Evolutionary conservation across 2,113 vertebrate genomes (phyloP).

Genomic region (Saguinus imperator): DNA sequence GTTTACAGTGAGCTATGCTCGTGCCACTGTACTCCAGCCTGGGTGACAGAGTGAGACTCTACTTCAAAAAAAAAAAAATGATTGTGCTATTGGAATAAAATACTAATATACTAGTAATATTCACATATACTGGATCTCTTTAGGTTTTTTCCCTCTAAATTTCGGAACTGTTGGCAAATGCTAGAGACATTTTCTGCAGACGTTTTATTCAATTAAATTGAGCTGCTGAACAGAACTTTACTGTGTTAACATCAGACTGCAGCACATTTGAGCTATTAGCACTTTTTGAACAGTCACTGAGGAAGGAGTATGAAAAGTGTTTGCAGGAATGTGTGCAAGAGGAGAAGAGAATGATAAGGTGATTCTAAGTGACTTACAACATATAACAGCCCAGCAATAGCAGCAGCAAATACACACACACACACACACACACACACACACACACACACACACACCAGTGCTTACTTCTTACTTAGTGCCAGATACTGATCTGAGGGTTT

Average conservation of each 20-base stretch:
- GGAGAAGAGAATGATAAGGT: background rate
- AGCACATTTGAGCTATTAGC: background rate
- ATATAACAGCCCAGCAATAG: background rate
- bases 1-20: too few species aligned
- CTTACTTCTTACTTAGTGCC: background rate
- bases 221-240: background rate
- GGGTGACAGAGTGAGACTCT: too few species aligned
- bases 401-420: background rate
- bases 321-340: background rate
- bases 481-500: background rate
- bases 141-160: background rate
- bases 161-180: background rate
- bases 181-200: background rate
- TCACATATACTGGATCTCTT: background rate
- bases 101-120: background rate
- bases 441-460: rapidly evolving
- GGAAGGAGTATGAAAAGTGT: background rate
- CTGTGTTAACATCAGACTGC: background rate
- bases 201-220: background rate
- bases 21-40: too few species aligned
- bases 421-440: background rate
- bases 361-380: background rate
- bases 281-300: background rate
- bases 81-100: background rate
- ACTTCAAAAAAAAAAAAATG: background rate